Percentiles rank a stretch among this genome's conserved stretches.
These are phyloP conservation scores for Seriola aureovittata DNA, from an alignment of 2,113 vertebrate species.

Conservation along the genomic window DNA sequence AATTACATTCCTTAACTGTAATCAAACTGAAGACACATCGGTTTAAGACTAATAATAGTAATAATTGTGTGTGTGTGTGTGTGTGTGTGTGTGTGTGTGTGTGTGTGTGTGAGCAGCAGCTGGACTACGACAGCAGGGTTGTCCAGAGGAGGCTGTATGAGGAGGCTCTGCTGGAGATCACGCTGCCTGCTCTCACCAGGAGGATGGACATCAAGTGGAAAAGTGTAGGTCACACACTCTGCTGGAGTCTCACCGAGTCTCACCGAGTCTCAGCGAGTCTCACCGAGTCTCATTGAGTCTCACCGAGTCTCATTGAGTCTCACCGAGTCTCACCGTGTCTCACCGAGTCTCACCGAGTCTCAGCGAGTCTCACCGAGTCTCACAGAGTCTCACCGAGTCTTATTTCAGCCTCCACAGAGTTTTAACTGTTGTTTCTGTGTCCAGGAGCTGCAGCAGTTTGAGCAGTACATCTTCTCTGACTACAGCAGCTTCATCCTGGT, in stretches of 20 bases:
- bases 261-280: neutral
- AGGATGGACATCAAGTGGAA: conserved; percentile 66
- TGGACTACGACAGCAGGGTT: conserved; percentile 74
- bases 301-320: neutral
- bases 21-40: too few relatives aligned
- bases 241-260: neutral
- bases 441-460: conserved; percentile 75
- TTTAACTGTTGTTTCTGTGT: conserved; percentile 13
- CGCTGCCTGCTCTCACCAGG: conserved; percentile 59
- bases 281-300: neutral
- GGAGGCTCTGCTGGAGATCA: conserved; percentile 69
- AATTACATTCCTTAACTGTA: too few relatives aligned
- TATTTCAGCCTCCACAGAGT: neutral
- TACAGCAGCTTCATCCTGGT: conserved; percentile 74
- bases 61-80: too few relatives aligned
- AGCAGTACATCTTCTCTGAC: conserved; percentile 75
- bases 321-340: neutral
- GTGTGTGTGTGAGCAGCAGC: conserved; percentile 71
- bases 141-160: conserved; percentile 69
- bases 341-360: neutral
- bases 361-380: neutral
- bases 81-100: too few relatives aligned
- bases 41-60: too few relatives aligned
- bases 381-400: neutral
- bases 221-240: conserved; percentile 42